Conservation (phyloP, 2,113 vertebrate species). For the Thymallus thymallus region DNA sequence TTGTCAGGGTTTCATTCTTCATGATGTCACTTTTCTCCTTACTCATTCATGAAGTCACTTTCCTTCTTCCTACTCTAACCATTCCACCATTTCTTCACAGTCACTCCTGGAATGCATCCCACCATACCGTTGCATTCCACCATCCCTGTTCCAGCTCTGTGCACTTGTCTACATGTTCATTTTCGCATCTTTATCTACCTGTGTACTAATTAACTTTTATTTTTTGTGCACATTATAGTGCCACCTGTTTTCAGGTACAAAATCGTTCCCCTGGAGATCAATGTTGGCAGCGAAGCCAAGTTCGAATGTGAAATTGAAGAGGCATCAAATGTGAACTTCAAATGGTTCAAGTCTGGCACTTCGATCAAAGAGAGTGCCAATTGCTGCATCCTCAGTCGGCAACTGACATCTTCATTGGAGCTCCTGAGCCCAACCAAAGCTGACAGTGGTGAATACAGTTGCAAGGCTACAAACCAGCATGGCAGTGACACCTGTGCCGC, state of each 20-base stretch:
- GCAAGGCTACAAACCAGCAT: constrained; percentile 90
- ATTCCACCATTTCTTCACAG: constrained; percentile 64
- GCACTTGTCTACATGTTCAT: constrained; percentile 5
- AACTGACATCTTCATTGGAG: constrained; percentile 83
- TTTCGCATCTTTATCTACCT: background rate
- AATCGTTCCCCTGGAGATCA: constrained; percentile 83
- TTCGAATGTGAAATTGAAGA: constrained; percentile 91
- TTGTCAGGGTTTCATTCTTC: constrained; percentile 35
- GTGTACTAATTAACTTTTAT: constrained; percentile 38
- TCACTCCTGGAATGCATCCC: constrained; percentile 68
- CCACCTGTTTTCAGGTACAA: constrained; percentile 88
- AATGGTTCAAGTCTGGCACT: constrained; percentile 89
- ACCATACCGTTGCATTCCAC: constrained; percentile 51
- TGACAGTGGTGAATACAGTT: constrained; percentile 89
- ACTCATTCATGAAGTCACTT: constrained; percentile 3
- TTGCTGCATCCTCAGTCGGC: constrained; percentile 80
- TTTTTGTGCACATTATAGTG: constrained; percentile 72
- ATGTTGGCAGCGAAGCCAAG: constrained; percentile 83
- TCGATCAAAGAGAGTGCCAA: constrained; percentile 92
- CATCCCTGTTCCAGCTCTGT: constrained; percentile 40
- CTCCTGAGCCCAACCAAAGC: constrained; percentile 82
- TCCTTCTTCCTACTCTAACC: constrained; percentile 50
- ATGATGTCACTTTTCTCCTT: constrained; percentile 48
- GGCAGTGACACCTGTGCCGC: constrained; percentile 89
- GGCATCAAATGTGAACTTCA: constrained; percentile 86